A percentile compares a stretch with the other conserved stretches of the same genome.
These are phyloP conservation scores for Parnassius smintheus DNA, from an alignment of 2,888 invertebrate genomes.

Conservation along the genomic window DNA sequence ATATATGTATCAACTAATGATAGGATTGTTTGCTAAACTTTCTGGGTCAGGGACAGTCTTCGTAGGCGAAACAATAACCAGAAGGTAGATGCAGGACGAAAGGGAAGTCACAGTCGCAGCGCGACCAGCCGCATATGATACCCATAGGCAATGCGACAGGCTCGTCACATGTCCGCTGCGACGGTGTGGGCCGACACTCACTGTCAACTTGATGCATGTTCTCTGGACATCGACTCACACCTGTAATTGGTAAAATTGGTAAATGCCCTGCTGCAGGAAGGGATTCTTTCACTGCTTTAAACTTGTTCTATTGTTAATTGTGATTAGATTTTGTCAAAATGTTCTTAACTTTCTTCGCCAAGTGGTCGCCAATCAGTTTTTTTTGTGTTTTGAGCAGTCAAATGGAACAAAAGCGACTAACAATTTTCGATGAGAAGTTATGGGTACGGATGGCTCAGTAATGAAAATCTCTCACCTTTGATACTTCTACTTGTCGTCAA, in stretches of 20 bases:
- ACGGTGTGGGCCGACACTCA: slow-evolving; percentile 64
- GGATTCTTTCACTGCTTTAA: no score
- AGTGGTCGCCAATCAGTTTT: no score
- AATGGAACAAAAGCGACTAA: no score
- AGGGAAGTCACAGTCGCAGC: slow-evolving; percentile 73
- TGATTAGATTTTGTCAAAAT: no score
- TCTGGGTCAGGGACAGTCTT: slow-evolving; percentile 57
- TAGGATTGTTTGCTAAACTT: no score
- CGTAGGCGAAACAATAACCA: slow-evolving; percentile 66
- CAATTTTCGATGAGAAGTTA: no score
- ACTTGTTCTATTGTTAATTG: no score
- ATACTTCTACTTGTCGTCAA: no score
- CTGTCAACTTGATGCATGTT: slow-evolving; percentile 68
- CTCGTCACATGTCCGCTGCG: slow-evolving; percentile 69
- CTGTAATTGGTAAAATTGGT: slow-evolving; percentile 41
- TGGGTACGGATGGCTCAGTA: no score
- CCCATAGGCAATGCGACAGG: slow-evolving; percentile 66
- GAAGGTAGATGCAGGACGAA: slow-evolving; percentile 63
- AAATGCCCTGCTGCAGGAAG: not conserved
- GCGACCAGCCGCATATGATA: slow-evolving; percentile 64
- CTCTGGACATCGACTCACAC: slow-evolving; percentile 61
- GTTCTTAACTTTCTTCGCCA: no score
- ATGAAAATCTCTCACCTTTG: no score
- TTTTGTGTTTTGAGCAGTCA: no score
- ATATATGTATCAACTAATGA: not conserved